These are phyloP conservation scores for Eulemur coronatus DNA, from an alignment of 2,797 vertebrate genomes.

Conservation along the genomic window DNA sequence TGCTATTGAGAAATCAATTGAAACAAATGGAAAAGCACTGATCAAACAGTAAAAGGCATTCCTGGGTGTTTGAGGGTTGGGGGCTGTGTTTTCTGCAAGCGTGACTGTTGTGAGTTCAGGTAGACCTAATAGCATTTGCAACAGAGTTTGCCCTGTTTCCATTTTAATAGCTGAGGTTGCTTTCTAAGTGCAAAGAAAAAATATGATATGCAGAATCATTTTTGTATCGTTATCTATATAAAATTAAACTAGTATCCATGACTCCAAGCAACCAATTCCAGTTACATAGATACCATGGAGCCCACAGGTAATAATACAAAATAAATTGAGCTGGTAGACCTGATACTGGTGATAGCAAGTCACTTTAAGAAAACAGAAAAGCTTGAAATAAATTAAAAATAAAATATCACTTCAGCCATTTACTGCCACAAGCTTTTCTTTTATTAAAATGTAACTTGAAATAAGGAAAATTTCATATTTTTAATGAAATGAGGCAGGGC, in stretches of 20 bases:
- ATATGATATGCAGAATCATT: not conserved
- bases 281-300: not conserved
- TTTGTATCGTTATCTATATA: not conserved
- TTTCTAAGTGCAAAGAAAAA: slow-evolving; percentile 2
- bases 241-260: not conserved
- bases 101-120: not conserved
- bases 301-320: not conserved
- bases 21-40: not conserved
- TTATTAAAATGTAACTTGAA: not conserved
- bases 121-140: not conserved
- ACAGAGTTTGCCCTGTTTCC: not conserved
- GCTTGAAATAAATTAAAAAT: slow-evolving; percentile 18
- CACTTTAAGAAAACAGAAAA: not conserved
- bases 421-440: not conserved
- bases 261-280: not conserved
- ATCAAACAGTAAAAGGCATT: not conserved
- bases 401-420: not conserved
- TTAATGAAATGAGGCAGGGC: not conserved
- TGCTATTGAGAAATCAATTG: not conserved
- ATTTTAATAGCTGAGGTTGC: slow-evolving; percentile 4
- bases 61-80: not conserved
- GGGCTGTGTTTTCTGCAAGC: not conserved
- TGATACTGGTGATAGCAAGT: not conserved
- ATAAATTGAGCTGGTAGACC: not conserved
- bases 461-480: not conserved